Percentiles rank a stretch among this genome's conserved stretches.
Evolutionary conservation across 1,140 invertebrate genomes (phyloP).

Genomic region (Tribolium madens): DNA sequence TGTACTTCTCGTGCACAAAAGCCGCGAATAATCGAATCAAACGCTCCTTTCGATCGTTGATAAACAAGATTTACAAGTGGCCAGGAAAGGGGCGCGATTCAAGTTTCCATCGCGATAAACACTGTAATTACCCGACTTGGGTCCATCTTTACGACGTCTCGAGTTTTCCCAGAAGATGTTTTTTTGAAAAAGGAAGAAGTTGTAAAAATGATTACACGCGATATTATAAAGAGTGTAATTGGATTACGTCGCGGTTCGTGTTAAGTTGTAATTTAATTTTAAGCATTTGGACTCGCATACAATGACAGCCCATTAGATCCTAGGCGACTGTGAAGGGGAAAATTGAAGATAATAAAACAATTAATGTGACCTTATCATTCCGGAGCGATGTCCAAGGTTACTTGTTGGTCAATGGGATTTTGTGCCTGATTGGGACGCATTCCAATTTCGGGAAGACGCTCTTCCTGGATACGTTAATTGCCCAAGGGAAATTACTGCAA

Average conservation of each 20-base stretch:
- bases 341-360: constrained; percentile 55
- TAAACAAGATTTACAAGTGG: neutral
- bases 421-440: constrained; percentile 12
- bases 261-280: constrained; percentile 38
- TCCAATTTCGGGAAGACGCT: constrained; percentile 2
- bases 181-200: neutral
- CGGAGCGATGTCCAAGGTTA: constrained; percentile 48
- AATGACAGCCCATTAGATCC: constrained; percentile 35
- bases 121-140: neutral
- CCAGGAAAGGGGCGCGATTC: constrained; percentile 2
- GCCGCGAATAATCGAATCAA: neutral
- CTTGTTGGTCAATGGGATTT: constrained; percentile 24
- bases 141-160: neutral
- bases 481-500: constrained; percentile 15
- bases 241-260: constrained; percentile 20
- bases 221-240: constrained; percentile 19
- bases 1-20: neutral
- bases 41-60: neutral
- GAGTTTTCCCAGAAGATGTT: neutral
- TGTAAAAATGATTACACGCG: constrained; percentile 5
- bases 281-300: constrained; percentile 23
- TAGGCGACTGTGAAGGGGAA: constrained; percentile 39
- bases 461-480: constrained; percentile 4
- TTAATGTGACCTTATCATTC: constrained; percentile 56
- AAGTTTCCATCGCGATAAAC: neutral